These are phyloP conservation scores for Formica selysi DNA, from an alignment of 1,140 invertebrate species.

Conservation along the genomic window DNA sequence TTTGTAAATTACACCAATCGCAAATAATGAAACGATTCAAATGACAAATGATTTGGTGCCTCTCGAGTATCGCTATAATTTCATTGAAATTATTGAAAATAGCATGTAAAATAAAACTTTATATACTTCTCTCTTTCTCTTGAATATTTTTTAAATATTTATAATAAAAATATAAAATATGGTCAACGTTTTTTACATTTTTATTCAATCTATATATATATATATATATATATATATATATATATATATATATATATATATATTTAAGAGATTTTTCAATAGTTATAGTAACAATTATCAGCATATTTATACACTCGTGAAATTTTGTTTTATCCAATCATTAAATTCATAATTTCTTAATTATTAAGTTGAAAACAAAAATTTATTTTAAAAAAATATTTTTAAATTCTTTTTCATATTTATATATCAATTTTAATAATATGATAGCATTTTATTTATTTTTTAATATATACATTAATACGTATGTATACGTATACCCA, in stretches of 20 bases:
- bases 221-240: no score
- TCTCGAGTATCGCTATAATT: not conserved
- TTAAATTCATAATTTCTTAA: no score
- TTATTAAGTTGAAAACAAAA: no score
- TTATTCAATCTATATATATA: not conserved
- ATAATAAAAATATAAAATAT: not conserved
- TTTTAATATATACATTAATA: no score
- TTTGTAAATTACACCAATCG: slow-evolving; percentile 28
- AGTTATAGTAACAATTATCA: not conserved
- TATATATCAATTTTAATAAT: no score
- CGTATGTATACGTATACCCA: no score
- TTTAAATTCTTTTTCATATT: no score
- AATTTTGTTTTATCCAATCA: no score
- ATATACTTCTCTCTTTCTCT: not conserved
- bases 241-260: no score
- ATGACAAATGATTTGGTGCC: not conserved
- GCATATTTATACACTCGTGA: not conserved
- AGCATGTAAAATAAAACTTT: not conserved
- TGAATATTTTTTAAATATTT: not conserved
- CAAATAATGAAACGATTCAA: slow-evolving; percentile 1
- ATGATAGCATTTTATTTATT: no score
- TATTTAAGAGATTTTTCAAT: not conserved
- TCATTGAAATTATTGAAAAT: slow-evolving; percentile 10
- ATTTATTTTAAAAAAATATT: no score
- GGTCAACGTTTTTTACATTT: not conserved